Evolutionary conservation across 2,888 invertebrate species (phyloP).

Genomic region (Drosophila crucigera): DNA sequence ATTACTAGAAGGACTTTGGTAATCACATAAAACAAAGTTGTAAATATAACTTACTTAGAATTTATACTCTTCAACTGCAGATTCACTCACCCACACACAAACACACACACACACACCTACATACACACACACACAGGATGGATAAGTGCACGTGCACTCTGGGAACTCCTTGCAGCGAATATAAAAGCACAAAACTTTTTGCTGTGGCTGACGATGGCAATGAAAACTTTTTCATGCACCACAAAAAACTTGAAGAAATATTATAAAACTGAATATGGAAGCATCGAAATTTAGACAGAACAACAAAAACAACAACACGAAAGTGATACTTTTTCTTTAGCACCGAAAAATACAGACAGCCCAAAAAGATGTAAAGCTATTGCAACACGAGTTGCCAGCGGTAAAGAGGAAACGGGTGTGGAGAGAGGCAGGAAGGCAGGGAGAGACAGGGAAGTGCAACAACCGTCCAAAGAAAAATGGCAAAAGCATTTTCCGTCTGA

Average conservation of each 20-base stretch:
- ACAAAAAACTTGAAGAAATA: constrained; percentile 60
- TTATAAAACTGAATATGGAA: constrained; percentile 77
- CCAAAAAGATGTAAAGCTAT: constrained; percentile 38
- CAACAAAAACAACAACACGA: constrained; percentile 39
- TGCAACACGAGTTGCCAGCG: neutral
- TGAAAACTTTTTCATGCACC: constrained; percentile 67
- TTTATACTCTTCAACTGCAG: constrained; percentile 11
- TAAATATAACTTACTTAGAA: constrained; percentile 15
- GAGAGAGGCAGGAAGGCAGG: too few relatives aligned
- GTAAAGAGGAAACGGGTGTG: neutral
- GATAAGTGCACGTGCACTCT: constrained; percentile 38
- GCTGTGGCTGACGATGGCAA: constrained; percentile 52
- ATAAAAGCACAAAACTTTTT: constrained; percentile 47
- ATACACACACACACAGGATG: neutral
- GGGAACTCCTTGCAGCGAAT: constrained; percentile 17
- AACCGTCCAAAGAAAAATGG: constrained; percentile 57
- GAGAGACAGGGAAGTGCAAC: neutral
- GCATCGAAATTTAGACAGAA: constrained; percentile 62
- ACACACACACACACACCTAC: neutral
- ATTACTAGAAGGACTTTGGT: constrained; percentile 14
- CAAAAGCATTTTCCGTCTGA: constrained; percentile 75
- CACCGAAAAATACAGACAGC: constrained; percentile 46
- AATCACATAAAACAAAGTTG: constrained; percentile 30
- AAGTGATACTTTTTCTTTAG: constrained; percentile 72
- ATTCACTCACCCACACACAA: neutral